A percentile compares a stretch with the other conserved stretches of the same genome.
phyloP scores from a whole-genome alignment of 2,797 vertebrate genomes.

The Micromesistius poutassou region DNA sequence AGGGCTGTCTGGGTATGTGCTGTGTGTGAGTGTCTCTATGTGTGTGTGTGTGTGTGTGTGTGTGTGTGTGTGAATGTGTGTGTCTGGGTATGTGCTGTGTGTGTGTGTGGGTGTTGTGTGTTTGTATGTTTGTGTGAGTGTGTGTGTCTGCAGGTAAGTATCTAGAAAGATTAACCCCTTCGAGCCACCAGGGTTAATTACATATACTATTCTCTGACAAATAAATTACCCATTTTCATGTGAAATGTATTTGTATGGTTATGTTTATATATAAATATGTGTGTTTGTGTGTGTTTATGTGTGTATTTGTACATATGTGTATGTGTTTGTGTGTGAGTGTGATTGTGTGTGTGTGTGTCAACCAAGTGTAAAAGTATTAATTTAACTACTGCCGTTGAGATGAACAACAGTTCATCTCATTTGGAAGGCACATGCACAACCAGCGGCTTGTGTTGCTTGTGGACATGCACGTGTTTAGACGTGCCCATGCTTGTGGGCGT shows the following conservation, averaged over 20 bases:
- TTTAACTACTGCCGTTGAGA: neutral
- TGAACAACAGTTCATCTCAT: neutral
- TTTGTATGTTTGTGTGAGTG: no score
- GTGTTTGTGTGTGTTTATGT: constrained; percentile 1
- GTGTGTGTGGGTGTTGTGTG: neutral
- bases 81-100: neutral
- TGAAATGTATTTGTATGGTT: neutral
- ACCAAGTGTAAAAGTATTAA: neutral
- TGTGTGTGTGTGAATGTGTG: constrained; percentile 4
- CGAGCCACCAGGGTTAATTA: neutral
- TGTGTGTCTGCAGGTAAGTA: neutral
- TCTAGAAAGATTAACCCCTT: neutral
- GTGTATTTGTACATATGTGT: neutral
- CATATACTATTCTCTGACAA: no score
- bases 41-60: constrained; percentile 10
- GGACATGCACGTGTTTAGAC: neutral
- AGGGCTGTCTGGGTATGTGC: neutral
- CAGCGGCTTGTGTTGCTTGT: neutral
- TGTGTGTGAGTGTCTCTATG: constrained; percentile 7
- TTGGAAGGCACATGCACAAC: neutral
- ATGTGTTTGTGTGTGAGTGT: neutral
- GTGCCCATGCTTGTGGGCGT: no score
- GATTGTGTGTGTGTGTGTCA: neutral
- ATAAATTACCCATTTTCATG: no score
- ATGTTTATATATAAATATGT: neutral